Evolutionary conservation across 2,888 invertebrate species (phyloP), one percentile per base, ranked within the genome.

Genomic region (Dicyrtomina minuta): DNA sequence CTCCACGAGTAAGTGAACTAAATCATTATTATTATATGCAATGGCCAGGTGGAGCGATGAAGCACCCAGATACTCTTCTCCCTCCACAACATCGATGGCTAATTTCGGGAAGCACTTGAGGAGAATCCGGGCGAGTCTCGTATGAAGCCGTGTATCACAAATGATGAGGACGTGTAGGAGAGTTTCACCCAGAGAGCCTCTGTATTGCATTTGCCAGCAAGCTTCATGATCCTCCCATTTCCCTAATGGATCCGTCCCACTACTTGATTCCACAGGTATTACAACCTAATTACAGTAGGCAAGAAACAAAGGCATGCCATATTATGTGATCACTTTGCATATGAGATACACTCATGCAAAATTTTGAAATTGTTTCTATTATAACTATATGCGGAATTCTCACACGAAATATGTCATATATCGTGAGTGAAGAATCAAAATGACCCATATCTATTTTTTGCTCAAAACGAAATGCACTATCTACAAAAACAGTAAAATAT

Each of bases 191-290:
- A 98, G 84, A 13, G 60, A 64, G n/a, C n/a, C 98, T 13, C 98
- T 86, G 81, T 93, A 93, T 80, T 93, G 92, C 90, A 99, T 92
- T 82, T 96, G 93, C 98, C 98, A 99, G 81, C 97, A 96, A 0
- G 96, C 96, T 75, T 91, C 90, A 82, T 95, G 94, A 80, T 94
- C 93, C 73, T 85, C 85, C 93, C 93, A 93, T 80, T 91, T 91
- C 0, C 91, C 90, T 26, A 94, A 84, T 0, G 94, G 93, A 81
- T 95, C 94, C 80, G 92, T 91, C 0, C 89, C 87, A 26, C 92
- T 90, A 0, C 90, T 91, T 0, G 92, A 91, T 81, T 93, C 93
- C 71, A 93, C 92, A 5, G 93, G 93, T 68, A 93, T 84, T n/a
- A 90, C 88, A 13, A 91, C 88, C 85, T 88, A 79, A 1, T 64